Conservation (phyloP, 2,113 vertebrate species). For the Hydrolagus affinis region DNA sequence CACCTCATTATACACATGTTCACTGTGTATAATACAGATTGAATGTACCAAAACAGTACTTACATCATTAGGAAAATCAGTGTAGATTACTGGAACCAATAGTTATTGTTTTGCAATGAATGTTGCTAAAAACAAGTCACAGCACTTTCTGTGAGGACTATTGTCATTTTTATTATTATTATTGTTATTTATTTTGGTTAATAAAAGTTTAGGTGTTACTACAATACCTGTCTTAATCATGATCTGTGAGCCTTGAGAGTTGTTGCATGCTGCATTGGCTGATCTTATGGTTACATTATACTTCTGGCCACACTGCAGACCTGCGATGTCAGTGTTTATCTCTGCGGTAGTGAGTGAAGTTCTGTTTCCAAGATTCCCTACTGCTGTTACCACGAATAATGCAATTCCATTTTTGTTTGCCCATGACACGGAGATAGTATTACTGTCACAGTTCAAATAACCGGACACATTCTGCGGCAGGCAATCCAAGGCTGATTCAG, state of each 20-base stretch:
- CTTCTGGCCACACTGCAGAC: neutral
- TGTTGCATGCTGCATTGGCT: neutral
- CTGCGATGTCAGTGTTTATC: neutral
- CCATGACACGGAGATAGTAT: neutral
- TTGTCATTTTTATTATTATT: no score
- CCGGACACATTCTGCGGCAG: conserved; percentile 42
- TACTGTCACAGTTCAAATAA: conserved; percentile 11
- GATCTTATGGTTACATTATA: neutral
- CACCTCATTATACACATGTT: no score
- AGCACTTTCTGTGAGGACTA: no score
- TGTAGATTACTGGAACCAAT: no score
- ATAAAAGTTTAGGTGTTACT: neutral
- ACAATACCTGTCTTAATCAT: neutral
- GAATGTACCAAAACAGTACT: no score
- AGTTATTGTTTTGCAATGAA: no score
- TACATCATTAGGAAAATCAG: no score
- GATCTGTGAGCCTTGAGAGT: neutral
- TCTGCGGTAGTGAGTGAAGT: neutral
- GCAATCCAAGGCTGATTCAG: conserved; percentile 44
- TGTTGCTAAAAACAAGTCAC: no score
- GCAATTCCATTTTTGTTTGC: neutral
- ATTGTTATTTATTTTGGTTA: conserved; percentile 1
- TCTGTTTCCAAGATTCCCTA: neutral
- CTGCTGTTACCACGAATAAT: neutral
- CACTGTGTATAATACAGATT: no score